Evolutionary conservation across 2,113 vertebrate species (phyloP), one percentile per base, ranked within the genome.

Genomic region (Silurus meridionalis): DNA sequence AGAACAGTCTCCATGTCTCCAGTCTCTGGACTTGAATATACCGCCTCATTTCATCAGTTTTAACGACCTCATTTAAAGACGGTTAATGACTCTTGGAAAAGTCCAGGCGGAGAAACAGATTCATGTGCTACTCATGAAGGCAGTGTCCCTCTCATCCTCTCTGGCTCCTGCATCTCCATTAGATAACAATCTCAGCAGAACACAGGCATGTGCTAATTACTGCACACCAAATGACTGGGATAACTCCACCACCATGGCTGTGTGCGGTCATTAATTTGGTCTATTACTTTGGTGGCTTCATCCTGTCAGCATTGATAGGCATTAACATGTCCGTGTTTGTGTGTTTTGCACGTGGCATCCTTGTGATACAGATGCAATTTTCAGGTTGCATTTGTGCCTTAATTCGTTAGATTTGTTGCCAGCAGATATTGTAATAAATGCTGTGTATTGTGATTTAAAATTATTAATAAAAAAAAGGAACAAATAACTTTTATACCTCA

Each of bases 1-100:
- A 85, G 88, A 90, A 92, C 82, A 80, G 60, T 91, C 84, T 83
- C 89, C 91, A 90, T 91, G 90, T 91, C 91, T 6, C 85, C 8
- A 37, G 23, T 21, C 77, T 89, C 89, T 69, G 8, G 85, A 77
- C 90, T 91, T 87, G 88, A 91, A 94, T 93, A 92, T 93, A 93
- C 88, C 82, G 92, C 91, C 92, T 93, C 92, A 91, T 94, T 94
- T 94, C 91, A 89, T 93, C 88, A 86, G 90, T 91, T 93, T 90
- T 94, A 94, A 94, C 87, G 90, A 91, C 92, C 93, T 93, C 88
- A 92, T 95, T 94, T 93, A 93, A 94, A 94, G 86, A 87, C 91
- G 91, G 91, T 90, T 95, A 94, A 95, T 94, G 94, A 95, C 92
- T 94, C 92, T 92, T 86, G 80, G 90, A 95, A 92, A 94, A 91